These are phyloP conservation scores for Acanthaster planci DNA, from an alignment of 35 echinoderm and acorn worm species.

Conservation along the genomic window DNA sequence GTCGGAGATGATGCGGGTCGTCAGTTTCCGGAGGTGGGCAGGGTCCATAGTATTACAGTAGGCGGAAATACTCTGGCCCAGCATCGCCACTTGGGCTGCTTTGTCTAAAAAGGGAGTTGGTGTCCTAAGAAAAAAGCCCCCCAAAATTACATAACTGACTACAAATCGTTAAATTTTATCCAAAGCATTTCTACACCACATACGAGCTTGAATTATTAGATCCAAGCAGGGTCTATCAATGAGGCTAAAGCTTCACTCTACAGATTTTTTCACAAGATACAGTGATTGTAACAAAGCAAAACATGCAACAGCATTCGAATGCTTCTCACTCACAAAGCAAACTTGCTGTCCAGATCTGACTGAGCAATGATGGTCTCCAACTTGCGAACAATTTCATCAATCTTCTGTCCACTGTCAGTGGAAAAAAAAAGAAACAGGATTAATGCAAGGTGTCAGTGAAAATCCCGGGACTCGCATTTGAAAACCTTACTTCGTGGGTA, in stretches of 20 bases:
- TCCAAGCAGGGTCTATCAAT: not conserved
- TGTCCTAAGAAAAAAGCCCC: conserved; percentile 20
- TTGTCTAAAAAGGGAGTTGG: conserved; percentile 57
- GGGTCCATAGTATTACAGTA: conserved; percentile 82
- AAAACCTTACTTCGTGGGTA: too few species aligned
- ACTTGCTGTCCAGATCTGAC: conserved; percentile 58
- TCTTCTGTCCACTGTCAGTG: conserved; percentile 82
- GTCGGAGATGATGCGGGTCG: conserved; percentile 94
- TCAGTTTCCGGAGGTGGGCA: conserved; percentile 79
- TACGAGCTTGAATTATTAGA: not conserved
- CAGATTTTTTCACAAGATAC: too few species aligned
- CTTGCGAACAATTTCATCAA: conserved; percentile 86
- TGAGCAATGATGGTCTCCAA: conserved; percentile 81
- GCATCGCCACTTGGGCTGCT: conserved; percentile 83
- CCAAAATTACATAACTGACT: too few species aligned
- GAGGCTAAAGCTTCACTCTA: too few species aligned
- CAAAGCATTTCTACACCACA: not conserved
- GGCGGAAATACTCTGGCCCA: conserved; percentile 81
- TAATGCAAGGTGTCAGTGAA: too few species aligned
- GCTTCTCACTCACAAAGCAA: conserved; percentile 53
- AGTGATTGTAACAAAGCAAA: too few species aligned
- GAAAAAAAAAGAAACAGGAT: conserved; percentile 27
- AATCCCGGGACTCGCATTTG: too few species aligned
- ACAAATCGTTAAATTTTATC: not conserved
- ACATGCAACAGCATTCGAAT: too few species aligned